Percentiles rank a stretch among this genome's conserved stretches.
Evolutionary conservation across 2,113 vertebrate species (phyloP).

Genomic region (Atractosteus spatula): DNA sequence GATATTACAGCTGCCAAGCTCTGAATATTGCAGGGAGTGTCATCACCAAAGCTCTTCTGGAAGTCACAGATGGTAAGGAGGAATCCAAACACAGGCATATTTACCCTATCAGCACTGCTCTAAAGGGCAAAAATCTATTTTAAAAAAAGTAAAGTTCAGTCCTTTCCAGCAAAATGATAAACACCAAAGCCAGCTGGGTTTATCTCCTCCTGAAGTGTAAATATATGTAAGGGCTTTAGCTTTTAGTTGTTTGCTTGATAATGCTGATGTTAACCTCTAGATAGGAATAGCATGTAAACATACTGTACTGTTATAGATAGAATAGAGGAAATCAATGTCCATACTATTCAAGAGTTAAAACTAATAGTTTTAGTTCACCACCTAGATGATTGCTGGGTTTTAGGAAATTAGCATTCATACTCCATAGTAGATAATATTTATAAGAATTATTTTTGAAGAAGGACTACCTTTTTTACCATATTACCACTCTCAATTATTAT

Average conservation of each 20-base stretch:
- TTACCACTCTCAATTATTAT: too few species aligned
- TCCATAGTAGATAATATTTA: too few species aligned
- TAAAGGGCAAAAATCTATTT: too few species aligned
- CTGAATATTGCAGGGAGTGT: constrained; percentile 97
- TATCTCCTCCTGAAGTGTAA: not conserved
- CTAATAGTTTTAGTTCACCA: not conserved
- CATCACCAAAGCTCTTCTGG: constrained; percentile 94
- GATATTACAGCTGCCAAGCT: constrained; percentile 97
- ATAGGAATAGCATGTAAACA: not conserved
- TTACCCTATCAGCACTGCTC: too few species aligned
- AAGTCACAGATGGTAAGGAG: constrained; percentile 93
- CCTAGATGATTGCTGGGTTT: too few species aligned
- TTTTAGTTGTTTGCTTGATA: not conserved
- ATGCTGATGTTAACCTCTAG: not conserved
- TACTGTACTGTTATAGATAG: not conserved
- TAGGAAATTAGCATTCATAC: too few species aligned
- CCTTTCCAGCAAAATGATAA: not conserved
- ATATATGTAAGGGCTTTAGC: not conserved
- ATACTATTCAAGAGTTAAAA: not conserved
- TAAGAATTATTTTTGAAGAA: too few species aligned
- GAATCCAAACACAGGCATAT: too few species aligned
- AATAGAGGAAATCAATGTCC: not conserved
- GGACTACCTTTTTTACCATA: too few species aligned
- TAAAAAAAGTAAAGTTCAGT: too few species aligned
- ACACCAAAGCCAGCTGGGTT: not conserved